These are phyloP conservation scores for Meandrusa payeni DNA, from an alignment of 2,888 invertebrate genomes.

Conservation along the genomic window DNA sequence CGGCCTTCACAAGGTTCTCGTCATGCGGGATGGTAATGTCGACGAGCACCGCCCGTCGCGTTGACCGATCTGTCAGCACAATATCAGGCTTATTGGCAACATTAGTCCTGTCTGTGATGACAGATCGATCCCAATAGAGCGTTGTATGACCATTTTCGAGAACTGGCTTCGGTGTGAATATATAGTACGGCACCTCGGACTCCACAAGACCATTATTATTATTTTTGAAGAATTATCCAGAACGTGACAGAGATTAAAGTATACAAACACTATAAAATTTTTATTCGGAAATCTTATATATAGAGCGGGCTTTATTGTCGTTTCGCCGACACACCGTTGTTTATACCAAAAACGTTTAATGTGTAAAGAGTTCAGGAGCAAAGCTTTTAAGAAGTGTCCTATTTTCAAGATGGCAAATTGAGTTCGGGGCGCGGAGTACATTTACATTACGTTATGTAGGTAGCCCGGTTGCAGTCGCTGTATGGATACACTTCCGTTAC, in stretches of 20 bases:
- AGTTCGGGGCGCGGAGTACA: constrained; percentile 33
- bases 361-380: constrained; percentile 29
- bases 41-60: too few relatives aligned
- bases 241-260: background rate
- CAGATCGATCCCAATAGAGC: too few relatives aligned
- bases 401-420: constrained; percentile 41
- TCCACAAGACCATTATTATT: too few relatives aligned
- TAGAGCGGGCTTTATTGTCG: constrained; percentile 4
- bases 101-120: too few relatives aligned
- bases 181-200: too few relatives aligned
- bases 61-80: too few relatives aligned
- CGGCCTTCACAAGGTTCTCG: too few relatives aligned
- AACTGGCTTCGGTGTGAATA: too few relatives aligned
- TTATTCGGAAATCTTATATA: background rate
- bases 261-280: background rate
- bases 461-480: constrained; percentile 24
- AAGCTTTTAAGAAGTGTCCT: constrained; percentile 47
- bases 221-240: too few relatives aligned
- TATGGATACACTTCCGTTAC: constrained; percentile 28
- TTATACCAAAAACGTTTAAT: constrained; percentile 19
- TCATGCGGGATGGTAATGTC: too few relatives aligned
- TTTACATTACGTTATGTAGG: constrained; percentile 22
- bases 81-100: too few relatives aligned
- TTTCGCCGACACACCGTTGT: constrained; percentile 4
- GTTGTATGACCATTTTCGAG: too few relatives aligned